Evolutionary conservation across 1,140 invertebrate species (phyloP).

Genomic region (Eciton burchellii): DNA sequence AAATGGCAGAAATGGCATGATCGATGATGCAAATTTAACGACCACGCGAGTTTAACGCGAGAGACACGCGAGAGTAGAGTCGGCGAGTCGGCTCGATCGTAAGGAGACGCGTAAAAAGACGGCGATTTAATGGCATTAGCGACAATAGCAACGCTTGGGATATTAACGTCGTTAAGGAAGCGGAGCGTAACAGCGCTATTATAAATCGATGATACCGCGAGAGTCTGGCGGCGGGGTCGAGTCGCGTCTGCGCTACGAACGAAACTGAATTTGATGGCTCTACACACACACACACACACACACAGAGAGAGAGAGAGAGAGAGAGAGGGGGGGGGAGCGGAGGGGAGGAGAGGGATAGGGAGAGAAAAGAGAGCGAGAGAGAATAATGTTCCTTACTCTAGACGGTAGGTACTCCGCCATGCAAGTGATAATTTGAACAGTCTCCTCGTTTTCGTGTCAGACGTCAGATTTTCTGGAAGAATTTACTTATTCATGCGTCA

Average conservation of each 20-base stretch:
- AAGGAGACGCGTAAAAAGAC: conserved; percentile 9
- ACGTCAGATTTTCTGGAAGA: conserved; percentile 83
- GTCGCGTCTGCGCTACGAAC: conserved; percentile 63
- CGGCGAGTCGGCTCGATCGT: neutral
- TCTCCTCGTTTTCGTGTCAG: conserved; percentile 83
- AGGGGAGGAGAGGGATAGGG: too few relatives aligned
- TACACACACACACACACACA: too few relatives aligned
- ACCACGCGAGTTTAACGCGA: conserved; percentile 1
- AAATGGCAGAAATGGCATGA: conserved; percentile 48
- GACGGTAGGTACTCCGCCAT: conserved; percentile 83
- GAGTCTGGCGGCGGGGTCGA: conserved; percentile 22
- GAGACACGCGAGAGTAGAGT: conserved; percentile 23
- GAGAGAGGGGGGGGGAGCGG: too few relatives aligned
- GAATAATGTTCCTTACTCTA: conserved; percentile 67
- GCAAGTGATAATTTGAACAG: conserved; percentile 82
- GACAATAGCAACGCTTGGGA: conserved; percentile 51
- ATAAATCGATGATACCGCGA: conserved; percentile 67
- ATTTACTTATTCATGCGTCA: conserved; percentile 83
- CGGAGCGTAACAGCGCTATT: conserved; percentile 56
- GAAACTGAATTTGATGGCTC: conserved; percentile 71
- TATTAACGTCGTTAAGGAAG: conserved; percentile 55
- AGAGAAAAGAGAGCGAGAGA: too few relatives aligned
- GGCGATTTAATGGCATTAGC: conserved; percentile 47
- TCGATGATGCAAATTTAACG: conserved; percentile 48
- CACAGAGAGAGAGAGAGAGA: too few relatives aligned